Evolutionary conservation across 2,113 vertebrate species (phyloP), one percentile per base, ranked within the genome.

Genomic region (Rhodinocichla rosea): DNA sequence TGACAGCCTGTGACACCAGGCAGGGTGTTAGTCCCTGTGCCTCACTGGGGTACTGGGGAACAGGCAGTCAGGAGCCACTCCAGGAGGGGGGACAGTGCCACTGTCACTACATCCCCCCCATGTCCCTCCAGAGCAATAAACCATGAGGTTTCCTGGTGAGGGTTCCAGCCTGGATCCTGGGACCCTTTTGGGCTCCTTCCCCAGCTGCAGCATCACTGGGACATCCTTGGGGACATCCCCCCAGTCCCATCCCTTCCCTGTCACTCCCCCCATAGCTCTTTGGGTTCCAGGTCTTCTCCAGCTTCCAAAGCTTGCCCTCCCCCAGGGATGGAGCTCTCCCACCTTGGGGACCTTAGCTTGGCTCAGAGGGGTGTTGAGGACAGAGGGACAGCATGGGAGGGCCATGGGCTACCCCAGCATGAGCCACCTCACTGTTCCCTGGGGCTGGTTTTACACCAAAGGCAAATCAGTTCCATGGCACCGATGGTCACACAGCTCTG

Each of bases 401-500:
- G 35, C 28, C 57, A 21, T 0, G 3, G 64, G 33, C 40, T n/a
- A 67, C 55, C 35, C 14, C n/a, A 20, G 27, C 57, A 28, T 0
- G 5, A 47, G 45, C 52, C 52, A 77, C 69, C 52, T 78, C 5
- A 0, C 26, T 27, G 37, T 15, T 28, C 35, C 35, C 14, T 49
- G 45, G 32, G 3, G 32, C 32, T 55, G 53, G 53, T 21, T 22
- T 56, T 56, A 56, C 55, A 56, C 55, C 55, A 1, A 50, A 76
- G 26, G 50, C 33, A 52, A 79, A 92, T 84, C 68, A 75, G 50
- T 37, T 57, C 37, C 50, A 8, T 0, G 0, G 59, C 4, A 3
- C 35, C 1, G 2, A 26, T 0, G 0, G 35, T 13, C 32, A 33
- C 2, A 7, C 3, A 3, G 67, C 50, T 37, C 75, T 1, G 1